phyloP scores from a whole-genome alignment of 2,888 invertebrate genomes.

The Scaptomyza reducta region DNA sequence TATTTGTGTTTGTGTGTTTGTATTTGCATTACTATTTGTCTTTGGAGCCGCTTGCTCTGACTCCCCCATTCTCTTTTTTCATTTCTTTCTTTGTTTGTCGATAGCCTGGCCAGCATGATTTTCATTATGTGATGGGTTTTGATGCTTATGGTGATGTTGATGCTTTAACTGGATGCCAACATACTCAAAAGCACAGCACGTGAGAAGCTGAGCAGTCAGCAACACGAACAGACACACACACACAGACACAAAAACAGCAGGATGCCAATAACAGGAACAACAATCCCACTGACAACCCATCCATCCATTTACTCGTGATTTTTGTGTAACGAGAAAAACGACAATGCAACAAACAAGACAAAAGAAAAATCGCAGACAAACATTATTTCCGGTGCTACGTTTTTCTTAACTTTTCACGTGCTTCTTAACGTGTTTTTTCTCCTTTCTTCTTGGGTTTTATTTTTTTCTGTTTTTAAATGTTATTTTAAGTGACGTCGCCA shows the following conservation, averaged over 20 bases:
- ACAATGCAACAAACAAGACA: not conserved
- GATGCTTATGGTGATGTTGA: not conserved
- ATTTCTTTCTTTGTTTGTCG: conserved; percentile 30
- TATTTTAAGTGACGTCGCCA: conserved; percentile 76
- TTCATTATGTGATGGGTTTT: conserved; percentile 33
- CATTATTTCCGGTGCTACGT: conserved; percentile 47
- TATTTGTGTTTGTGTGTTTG: conserved; percentile 27
- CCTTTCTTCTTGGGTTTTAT: conserved; percentile 3
- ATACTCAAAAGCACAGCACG: conserved; percentile 32
- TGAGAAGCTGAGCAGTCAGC: conserved; percentile 30
- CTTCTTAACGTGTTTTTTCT: conserved; percentile 1
- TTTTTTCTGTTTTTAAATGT: conserved; percentile 49
- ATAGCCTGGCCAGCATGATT: conserved; percentile 36
- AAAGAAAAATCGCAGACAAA: conserved; percentile 53
- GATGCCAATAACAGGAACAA: conserved; percentile 13
- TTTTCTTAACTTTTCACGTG: conserved; percentile 8
- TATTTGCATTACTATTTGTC: conserved; percentile 30
- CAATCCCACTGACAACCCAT: conserved; percentile 18
- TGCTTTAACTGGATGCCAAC: conserved; percentile 7
- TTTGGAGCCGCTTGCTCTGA: conserved; percentile 14
- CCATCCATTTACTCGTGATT: conserved; percentile 50
- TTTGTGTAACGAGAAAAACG: conserved; percentile 24
- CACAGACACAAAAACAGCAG: conserved; percentile 7
- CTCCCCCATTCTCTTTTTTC: not conserved
- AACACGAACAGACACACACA: conserved; percentile 11